phyloP scores from a whole-genome alignment of 2,113 vertebrate species.

The Cromileptes altivelis region DNA sequence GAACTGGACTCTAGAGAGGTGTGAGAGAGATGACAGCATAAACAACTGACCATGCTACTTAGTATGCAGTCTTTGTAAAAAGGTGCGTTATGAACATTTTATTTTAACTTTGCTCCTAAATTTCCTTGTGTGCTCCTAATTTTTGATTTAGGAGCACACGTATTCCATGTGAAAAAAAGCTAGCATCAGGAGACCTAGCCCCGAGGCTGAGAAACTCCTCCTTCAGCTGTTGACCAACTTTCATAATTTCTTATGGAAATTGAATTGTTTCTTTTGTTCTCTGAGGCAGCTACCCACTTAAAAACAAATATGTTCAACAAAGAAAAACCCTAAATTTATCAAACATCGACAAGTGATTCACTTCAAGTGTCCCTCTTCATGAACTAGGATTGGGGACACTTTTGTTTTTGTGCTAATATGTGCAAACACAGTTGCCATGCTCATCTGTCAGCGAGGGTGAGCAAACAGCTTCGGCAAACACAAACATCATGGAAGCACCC shows the following conservation, averaged over 20 bases:
- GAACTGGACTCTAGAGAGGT: too few species aligned
- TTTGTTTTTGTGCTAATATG: constrained; percentile 60
- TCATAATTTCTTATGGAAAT: background rate
- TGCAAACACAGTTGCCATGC: constrained; percentile 63
- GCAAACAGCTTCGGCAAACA: constrained; percentile 71
- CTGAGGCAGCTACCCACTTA: background rate
- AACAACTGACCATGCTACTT: too few species aligned
- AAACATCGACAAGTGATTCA: constrained; percentile 9
- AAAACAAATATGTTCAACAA: constrained; percentile 5
- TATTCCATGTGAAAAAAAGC: too few species aligned
- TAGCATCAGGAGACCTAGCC: background rate
- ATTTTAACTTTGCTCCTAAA: too few species aligned
- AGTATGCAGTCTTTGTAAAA: too few species aligned
- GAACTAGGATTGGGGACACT: constrained; percentile 18
- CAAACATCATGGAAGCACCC: constrained; percentile 52
- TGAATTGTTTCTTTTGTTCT: background rate
- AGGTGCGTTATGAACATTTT: too few species aligned
- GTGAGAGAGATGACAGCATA: too few species aligned
- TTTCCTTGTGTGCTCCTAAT: too few species aligned
- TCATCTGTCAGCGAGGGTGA: constrained; percentile 58
- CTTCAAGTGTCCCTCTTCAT: constrained; percentile 19
- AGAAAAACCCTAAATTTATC: background rate
- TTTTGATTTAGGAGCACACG: too few species aligned
- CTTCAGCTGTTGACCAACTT: background rate
- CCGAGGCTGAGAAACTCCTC: background rate